phyloP scores from a whole-genome alignment of 1,140 invertebrate genomes.

The Matsumurasca onukii region DNA sequence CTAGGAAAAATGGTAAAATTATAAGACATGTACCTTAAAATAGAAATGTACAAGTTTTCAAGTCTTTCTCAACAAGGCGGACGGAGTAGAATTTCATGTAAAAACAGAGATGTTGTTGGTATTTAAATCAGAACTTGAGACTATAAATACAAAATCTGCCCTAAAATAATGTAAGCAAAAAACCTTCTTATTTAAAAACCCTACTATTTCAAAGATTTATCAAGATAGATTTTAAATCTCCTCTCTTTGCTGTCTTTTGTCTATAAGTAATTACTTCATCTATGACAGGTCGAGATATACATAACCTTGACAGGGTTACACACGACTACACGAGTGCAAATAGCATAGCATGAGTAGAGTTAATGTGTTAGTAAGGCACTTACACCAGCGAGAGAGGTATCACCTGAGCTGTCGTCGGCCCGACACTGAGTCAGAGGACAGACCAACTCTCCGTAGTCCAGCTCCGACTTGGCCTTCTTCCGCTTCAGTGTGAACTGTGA shows the following conservation, averaged over 20 bases:
- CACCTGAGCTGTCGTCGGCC: slow-evolving; percentile 18
- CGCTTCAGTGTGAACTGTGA: slow-evolving; percentile 87
- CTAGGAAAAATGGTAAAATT: no score
- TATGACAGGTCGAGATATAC: background rate
- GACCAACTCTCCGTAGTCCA: slow-evolving; percentile 80
- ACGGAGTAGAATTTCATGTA: no score
- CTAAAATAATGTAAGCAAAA: no score
- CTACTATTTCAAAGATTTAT: background rate
- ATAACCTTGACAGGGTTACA: background rate
- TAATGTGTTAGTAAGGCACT: slow-evolving; percentile 8
- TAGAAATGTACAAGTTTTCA: no score
- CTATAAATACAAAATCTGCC: no score
- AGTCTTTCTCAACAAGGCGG: no score
- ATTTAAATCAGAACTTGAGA: no score
- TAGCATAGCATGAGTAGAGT: background rate
- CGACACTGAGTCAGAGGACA: slow-evolving; percentile 66
- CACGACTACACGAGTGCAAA: background rate
- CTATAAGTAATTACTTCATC: background rate
- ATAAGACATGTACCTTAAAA: no score
- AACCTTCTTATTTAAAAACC: background rate
- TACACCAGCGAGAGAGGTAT: slow-evolving; percentile 10
- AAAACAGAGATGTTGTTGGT: no score
- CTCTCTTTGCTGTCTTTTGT: background rate
- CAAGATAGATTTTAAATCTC: background rate
- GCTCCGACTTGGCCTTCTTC: slow-evolving; percentile 80